Base-by-base conservation (phyloP, 1,140 invertebrate genomes). In the Bombus impatiens region DNA sequence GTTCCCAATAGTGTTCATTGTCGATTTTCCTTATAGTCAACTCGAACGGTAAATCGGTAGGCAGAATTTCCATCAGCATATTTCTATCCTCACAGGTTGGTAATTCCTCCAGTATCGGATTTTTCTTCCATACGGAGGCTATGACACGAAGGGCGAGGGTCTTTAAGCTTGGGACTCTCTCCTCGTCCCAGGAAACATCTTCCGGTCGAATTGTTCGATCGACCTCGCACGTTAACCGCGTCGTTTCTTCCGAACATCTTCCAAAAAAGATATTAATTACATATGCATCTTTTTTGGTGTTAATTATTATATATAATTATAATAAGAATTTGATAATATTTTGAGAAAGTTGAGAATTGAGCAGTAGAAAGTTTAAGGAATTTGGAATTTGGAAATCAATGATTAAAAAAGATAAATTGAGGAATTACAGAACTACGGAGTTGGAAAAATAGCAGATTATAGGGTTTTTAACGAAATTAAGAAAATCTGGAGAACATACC, bases 1-100 rank as follows among this genome's bases (percentile, higher is more conserved):
- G 92, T 88, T 93, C 86, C 95, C 95, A 95, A 87, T 94, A 95
- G 78, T 93, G 82, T 25, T 94, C 94, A 53, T 94, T 83, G 1
- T 88, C 80, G 62, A 95, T 93, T 37, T 86, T 86, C 67, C 79
- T 88, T 40, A 95, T 92, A 4, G 89, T 86, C 59, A 95, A 32
- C 1, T 94, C 88, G 47, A 95, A 92, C 3, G 94, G 93, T 9
- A 95, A 87, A 84, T 94, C 90, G 15, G 92, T 89, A 0, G 94
- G 92, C 47, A 95, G 83, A 28, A 93, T 92, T 92, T 95, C 95
- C 37, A 94, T 84, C 15, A 95, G 75, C 28, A 86, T 44, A 67
- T 94, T 91, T 47, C 87, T 91, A 76, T 95, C 94, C 1, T 78
- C 90, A 28, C 80, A 85, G 1, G 93, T 94, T 42, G 93, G 91